Conservation (phyloP, 2,113 vertebrate genomes). For the Ia io region DNA sequence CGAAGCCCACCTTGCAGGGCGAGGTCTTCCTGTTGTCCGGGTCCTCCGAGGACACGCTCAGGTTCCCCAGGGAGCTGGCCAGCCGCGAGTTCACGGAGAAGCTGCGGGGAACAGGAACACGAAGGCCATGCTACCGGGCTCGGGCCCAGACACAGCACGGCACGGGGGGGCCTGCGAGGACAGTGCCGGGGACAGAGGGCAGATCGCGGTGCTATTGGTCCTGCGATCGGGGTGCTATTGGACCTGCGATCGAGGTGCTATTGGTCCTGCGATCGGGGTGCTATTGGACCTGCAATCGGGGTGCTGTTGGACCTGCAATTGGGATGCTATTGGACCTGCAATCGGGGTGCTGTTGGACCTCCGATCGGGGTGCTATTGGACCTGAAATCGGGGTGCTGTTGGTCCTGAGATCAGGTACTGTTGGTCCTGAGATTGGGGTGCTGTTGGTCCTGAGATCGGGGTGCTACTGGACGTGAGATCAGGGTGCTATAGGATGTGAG, state of each 20-base stretch:
- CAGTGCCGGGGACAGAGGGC: neutral
- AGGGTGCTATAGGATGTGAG: too few species aligned
- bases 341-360: neutral
- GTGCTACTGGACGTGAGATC: too few species aligned
- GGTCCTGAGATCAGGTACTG: too few species aligned
- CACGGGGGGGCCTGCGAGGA: neutral
- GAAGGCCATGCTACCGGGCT: neutral
- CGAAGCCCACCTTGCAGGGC: slow-evolving; percentile 80
- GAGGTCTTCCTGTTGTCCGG: slow-evolving; percentile 81
- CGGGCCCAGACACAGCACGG: slow-evolving; percentile 46
- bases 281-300: neutral
- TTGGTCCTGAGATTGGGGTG: too few species aligned
- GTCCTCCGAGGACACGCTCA: slow-evolving; percentile 85
- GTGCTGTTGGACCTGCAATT: neutral
- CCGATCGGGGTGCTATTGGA: neutral
- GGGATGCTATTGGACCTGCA: neutral
- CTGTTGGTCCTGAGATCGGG: too few species aligned
- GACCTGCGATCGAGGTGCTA: neutral
- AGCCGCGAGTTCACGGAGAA: slow-evolving; percentile 91
- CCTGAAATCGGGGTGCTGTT: neutral
- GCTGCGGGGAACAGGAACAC: slow-evolving; percentile 81
- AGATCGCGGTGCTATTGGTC: neutral
- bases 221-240: neutral
- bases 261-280: neutral
- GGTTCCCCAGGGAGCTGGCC: slow-evolving; percentile 94